Evolutionary conservation across 2,888 invertebrate genomes (phyloP).

Genomic region (Leucozona laternaria): DNA sequence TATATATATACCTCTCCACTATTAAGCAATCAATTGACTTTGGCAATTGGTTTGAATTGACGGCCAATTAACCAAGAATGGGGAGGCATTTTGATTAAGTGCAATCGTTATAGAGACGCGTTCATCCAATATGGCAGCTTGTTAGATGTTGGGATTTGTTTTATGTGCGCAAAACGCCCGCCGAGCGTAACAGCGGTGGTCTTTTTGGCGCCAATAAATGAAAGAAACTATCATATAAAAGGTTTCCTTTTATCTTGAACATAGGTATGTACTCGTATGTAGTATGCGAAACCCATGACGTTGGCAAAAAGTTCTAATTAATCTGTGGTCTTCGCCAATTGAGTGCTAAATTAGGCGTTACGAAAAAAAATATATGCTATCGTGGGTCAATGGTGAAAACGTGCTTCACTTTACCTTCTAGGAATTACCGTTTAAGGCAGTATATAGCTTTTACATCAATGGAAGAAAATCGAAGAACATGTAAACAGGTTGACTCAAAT

Average conservation of each 20-base stretch:
- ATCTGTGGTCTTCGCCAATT: constrained; percentile 63
- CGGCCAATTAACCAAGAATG: constrained; percentile 73
- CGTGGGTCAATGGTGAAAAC: constrained; percentile 1
- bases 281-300: constrained; percentile 52
- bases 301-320: constrained; percentile 51
- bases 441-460: no score
- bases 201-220: constrained; percentile 54
- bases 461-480: no score
- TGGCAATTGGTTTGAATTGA: constrained; percentile 74
- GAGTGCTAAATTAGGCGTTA: constrained; percentile 45
- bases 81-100: constrained; percentile 73
- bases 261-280: not conserved
- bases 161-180: constrained; percentile 25
- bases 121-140: constrained; percentile 51
- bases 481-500: no score
- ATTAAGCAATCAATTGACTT: constrained; percentile 72
- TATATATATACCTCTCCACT: not conserved
- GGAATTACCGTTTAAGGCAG: no score
- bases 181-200: constrained; percentile 44
- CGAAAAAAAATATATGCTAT: not conserved
- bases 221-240: not conserved
- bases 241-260: constrained; percentile 14
- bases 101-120: constrained; percentile 61
- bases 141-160: constrained; percentile 63
- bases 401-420: constrained; percentile 1